Evolutionary conservation across 2,888 invertebrate genomes (phyloP), one percentile per base, ranked within the genome.

Genomic region (Aelia acuminata): DNA sequence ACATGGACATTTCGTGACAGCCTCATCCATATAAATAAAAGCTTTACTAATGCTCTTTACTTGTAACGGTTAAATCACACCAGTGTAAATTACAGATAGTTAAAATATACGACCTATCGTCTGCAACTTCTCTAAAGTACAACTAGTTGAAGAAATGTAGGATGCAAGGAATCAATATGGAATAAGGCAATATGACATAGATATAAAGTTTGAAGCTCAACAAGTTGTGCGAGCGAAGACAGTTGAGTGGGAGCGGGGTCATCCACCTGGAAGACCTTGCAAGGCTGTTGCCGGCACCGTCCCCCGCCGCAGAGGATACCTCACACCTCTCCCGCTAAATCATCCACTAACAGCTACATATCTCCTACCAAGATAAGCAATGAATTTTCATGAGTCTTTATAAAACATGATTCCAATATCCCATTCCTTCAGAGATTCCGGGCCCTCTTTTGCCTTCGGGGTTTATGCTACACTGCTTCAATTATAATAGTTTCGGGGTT

Each of bases 171-270:
- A 80, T 43, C 80, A 7, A 80, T 80, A 80, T 43, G 1, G 39
- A 35, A 75, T 20, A 43, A 11, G 43, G 43, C 43, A 43, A 22
- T 43, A 43, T n/a, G 80, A 43, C 43, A 43, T 80, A 43, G 11
- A 80, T 80, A 75, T 39, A 43, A 43, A 80, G 39, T 80, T 80
- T 11, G 18, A 22, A 0, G 43, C n/a, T 80, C 80, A 80, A 80
- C 80, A 80, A 80, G 80, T 80, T 22, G 80, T 43, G 2, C 31
- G 63, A 70, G 35, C 26, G 63, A 70, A 70, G 63, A 70, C 63
- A 70, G 63, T 70, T 11, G 22, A 80, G 80, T 80, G n/a, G 80
- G 80, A 80, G 80, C n/a, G 43, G n/a, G 80, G 80, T 80, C 80
- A n/a, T 22, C 80, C 43, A 80, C 43, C 80, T 43, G 11, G 3